Evolutionary conservation across 2,113 vertebrate genomes (phyloP).

Genomic region (Myodes glareolus): DNA sequence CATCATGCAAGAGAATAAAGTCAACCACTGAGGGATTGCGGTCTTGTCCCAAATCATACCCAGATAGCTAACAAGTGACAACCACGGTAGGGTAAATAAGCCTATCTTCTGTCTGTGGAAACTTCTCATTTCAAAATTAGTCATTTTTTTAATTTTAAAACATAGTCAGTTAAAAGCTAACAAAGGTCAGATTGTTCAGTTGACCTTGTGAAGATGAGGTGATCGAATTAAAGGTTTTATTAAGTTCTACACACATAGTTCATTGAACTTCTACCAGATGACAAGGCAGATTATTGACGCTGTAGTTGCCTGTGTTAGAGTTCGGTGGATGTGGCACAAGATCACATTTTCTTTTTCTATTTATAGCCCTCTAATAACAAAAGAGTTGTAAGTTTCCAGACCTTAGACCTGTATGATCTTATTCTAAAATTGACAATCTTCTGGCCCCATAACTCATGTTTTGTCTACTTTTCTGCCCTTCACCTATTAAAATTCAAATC

Average conservation of each 20-base stretch:
- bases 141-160: constrained; percentile 9
- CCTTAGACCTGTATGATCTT: background rate
- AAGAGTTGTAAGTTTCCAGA: background rate
- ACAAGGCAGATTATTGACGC: background rate
- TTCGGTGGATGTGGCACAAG: background rate
- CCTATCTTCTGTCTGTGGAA: background rate
- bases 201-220: background rate
- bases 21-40: background rate
- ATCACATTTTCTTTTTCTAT: constrained; percentile 19
- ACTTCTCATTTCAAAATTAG: constrained; percentile 6
- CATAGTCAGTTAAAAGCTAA: background rate
- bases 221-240: background rate
- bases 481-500: background rate
- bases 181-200: background rate
- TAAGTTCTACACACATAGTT: background rate
- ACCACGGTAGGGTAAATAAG: background rate
- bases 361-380: background rate
- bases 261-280: constrained; percentile 2
- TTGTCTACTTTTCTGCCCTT: background rate
- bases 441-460: background rate
- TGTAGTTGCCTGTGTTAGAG: background rate
- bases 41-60: background rate
- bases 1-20: background rate
- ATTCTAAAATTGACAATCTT: constrained; percentile 28
- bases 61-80: background rate